Percentiles rank a stretch among this genome's conserved stretches.
phyloP scores from a whole-genome alignment of 1,140 invertebrate species.

The Hermatobates lingyangjiaoensis region DNA sequence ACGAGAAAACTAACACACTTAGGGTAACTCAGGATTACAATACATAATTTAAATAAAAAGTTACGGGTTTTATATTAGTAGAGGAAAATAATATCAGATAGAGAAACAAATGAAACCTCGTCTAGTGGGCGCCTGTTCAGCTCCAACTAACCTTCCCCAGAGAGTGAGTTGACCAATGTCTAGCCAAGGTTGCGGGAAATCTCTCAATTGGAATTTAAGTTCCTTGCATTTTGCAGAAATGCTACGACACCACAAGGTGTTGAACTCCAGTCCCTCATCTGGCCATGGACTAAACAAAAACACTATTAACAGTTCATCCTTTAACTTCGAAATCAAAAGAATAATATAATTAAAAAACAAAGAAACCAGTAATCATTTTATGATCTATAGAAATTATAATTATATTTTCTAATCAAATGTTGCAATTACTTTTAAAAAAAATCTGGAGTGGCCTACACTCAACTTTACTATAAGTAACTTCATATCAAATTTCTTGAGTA shows the following conservation, averaged over 20 bases:
- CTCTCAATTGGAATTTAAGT: constrained; percentile 78
- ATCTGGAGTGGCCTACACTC: no score
- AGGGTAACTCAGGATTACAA: no score
- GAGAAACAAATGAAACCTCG: constrained; percentile 32
- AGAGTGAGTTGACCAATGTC: constrained; percentile 63
- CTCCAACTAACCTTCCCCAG: constrained; percentile 76
- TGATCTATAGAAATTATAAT: no score
- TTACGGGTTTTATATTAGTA: not conserved
- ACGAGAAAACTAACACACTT: no score
- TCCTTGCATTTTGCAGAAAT: constrained; percentile 59
- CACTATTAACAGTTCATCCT: no score
- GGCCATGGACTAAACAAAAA: constrained; percentile 82
- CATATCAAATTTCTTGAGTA: no score
- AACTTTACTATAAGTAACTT: no score
- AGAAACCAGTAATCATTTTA: no score
- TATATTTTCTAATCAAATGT: no score
- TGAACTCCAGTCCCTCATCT: constrained; percentile 75
- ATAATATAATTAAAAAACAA: no score
- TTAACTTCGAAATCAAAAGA: no score
- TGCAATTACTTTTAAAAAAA: no score
- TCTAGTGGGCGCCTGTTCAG: constrained; percentile 63
- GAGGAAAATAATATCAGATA: not conserved
- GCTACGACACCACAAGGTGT: constrained; percentile 78
- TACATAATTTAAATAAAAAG: not conserved
- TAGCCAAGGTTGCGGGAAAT: constrained; percentile 85